Evolutionary conservation across 2,797 vertebrate genomes (phyloP), one percentile per base, ranked within the genome.

Genomic region (Antennarius maculatus): DNA sequence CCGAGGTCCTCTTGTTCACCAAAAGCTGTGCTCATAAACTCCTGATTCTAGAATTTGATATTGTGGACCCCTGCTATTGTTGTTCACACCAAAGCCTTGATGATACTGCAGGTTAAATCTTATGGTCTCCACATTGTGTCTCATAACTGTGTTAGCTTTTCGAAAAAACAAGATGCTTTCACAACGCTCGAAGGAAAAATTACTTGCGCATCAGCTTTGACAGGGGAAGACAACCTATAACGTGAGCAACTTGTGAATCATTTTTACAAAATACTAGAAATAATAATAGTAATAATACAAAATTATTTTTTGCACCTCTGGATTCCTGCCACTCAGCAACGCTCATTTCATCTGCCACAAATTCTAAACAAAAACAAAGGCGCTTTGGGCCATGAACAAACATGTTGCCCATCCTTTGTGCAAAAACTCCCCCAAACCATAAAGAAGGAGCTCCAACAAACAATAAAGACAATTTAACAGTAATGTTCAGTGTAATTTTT

Each of bases 41-140:
- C 90, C 74, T 88, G 88, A 92, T 92, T 91, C 82, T 91, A 90
- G 91, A 92, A 93, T 93, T 88, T 91, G 90, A 93, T 93, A 92
- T 92, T 88, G 88, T 78, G 78, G 81, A 84, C 81, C 77, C 76
- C 81, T 80, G 71, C 89, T 86, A 88, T 90, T 86, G 85, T 89
- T 81, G 82, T 80, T 83, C 57, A 43, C 85, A 76, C 78, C 85
- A 84, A 79, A 90, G 86, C 83, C 79, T 43, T 64, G 76, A 80
- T 82, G 77, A 88, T 86, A 89, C 84, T 67, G 69, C 78, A 59
- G 79, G 73, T 77, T 81, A 89, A 91, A 93, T 91, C 89, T 91
- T 87, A 90, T 90, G 91, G 90, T 90, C 88, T 88, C 87, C 82
- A 73, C 87, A 92, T 91, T 93, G 90, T 87, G 70, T 88, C 81